Percentiles rank a stretch among this genome's conserved stretches.
Evolutionary conservation across 1,140 invertebrate genomes (phyloP).

Genomic region (Papilio polytes): DNA sequence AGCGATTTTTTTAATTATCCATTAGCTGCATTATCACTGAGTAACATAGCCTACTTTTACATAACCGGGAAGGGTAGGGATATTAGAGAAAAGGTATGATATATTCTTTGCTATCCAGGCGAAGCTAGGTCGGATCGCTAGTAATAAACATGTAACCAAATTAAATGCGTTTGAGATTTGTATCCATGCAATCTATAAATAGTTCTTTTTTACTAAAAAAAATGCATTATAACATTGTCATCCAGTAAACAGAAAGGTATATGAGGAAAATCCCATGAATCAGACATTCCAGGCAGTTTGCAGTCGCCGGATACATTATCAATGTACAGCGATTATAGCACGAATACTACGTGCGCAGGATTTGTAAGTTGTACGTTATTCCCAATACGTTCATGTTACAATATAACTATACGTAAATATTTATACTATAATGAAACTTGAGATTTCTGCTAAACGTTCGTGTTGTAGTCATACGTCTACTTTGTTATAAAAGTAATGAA

Average conservation of each 20-base stretch:
- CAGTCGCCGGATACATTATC: conserved; percentile 19
- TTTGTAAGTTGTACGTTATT: conserved; percentile 3
- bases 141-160: neutral
- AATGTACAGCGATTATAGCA: conserved; percentile 23
- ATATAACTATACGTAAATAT: neutral
- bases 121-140: too few relatives aligned
- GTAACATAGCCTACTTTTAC: too few relatives aligned
- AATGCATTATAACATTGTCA: neutral
- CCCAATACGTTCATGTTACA: neutral
- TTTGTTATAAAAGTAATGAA: neutral
- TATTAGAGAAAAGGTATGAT: too few relatives aligned
- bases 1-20: too few relatives aligned
- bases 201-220: neutral
- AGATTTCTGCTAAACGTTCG: neutral
- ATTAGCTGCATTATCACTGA: too few relatives aligned
- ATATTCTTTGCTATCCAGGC: too few relatives aligned
- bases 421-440: neutral
- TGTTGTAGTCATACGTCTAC: neutral
- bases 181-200: neutral
- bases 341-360: neutral
- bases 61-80: too few relatives aligned
- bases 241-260: neutral
- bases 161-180: neutral
- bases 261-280: conserved; percentile 31
- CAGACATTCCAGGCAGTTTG: conserved; percentile 14